Base-by-base conservation (phyloP, 2,797 vertebrate species). In the Ataeniobius toweri region DNA sequence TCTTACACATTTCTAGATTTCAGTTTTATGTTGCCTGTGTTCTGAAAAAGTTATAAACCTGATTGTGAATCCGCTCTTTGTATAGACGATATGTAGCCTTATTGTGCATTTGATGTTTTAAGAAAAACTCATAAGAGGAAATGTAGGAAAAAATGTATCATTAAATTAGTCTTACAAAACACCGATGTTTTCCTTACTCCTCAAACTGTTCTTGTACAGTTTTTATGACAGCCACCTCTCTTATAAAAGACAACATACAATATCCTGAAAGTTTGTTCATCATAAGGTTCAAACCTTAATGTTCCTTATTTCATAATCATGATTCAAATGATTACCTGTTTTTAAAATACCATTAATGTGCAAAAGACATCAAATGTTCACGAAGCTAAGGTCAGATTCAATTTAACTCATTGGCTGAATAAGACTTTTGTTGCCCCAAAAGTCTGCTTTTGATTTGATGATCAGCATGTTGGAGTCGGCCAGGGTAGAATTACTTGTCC, bases 1-100 rank as follows among this genome's bases (percentile, higher is more conserved):
- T 41, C 56, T 72, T 73, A 48, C 24, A 55, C 53, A 55, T 80
- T 84, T 77, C 70, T 63, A 48, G 46, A 70, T 58, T 82, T 84
- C 24, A 69, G 24, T 71, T 76, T 78, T 39, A 73, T 70, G 20
- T 55, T 75, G 59, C 69, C 41, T 73, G 31, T n/a, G 79, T 77
- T 46, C 41, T 53, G 71, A 59, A 71, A 56, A 81, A 73, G 67
- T 20, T 48, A 73, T 28, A 31, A 58, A 55, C 24, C 46, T 39
- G 74, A 1, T 56, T 39, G 41, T 61, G 67, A 61, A 20, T n/a
- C 5, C 59, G 41, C 44, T 74, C 48, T 72, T 72, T 73, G 12
- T 67, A 4, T 68, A 10, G 12, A 46, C 44, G 31, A 2, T 26
- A 6, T 82, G 79, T 41, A 79, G 79, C 76, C 24, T 31, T 7